A percentile compares a stretch with the other conserved stretches of the same genome.
Conservation (phyloP, 1,140 invertebrate species). For the Zaprionus davidi region DNA sequence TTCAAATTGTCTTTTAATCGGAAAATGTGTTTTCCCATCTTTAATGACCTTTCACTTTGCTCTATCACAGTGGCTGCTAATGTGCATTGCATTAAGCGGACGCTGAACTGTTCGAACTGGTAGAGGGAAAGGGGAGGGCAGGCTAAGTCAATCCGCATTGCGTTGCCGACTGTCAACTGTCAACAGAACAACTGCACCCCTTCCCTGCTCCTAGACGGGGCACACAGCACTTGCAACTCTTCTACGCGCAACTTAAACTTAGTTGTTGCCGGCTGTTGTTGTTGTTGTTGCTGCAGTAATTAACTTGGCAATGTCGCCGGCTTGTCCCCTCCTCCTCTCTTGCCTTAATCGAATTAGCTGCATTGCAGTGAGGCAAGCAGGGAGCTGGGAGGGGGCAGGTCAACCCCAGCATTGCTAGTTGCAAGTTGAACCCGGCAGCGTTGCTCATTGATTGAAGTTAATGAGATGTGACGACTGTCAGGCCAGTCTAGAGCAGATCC, state of each 20-base stretch:
- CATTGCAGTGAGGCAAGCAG: slow-evolving; percentile 15
- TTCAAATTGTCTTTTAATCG: slow-evolving; percentile 10
- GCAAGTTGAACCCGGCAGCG: slow-evolving; percentile 15
- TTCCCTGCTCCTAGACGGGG: no score
- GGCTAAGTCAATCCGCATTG: neutral
- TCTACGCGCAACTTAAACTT: slow-evolving; percentile 35
- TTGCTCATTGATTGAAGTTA: slow-evolving; percentile 73
- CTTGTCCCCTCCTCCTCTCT: slow-evolving; percentile 10
- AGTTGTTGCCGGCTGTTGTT: slow-evolving; percentile 14
- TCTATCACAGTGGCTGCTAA: slow-evolving; percentile 1
- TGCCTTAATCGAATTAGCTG: slow-evolving; percentile 73
- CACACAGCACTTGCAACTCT: slow-evolving; percentile 29
- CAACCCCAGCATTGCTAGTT: neutral
- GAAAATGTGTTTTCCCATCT: slow-evolving; percentile 11
- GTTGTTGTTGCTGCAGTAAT: slow-evolving; percentile 46
- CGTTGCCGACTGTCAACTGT: neutral
- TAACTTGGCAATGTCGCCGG: slow-evolving; percentile 62
- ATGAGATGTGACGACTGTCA: slow-evolving; percentile 57
- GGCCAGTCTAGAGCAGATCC: neutral
- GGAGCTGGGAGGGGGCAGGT: neutral
- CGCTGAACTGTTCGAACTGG: slow-evolving; percentile 33
- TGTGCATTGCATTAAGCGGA: slow-evolving; percentile 40
- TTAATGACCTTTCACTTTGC: slow-evolving; percentile 16
- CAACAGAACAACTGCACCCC: neutral
- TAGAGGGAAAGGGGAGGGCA: neutral